phyloP scores from a whole-genome alignment of 2,888 invertebrate genomes.

The Temnothorax ravouxi region DNA sequence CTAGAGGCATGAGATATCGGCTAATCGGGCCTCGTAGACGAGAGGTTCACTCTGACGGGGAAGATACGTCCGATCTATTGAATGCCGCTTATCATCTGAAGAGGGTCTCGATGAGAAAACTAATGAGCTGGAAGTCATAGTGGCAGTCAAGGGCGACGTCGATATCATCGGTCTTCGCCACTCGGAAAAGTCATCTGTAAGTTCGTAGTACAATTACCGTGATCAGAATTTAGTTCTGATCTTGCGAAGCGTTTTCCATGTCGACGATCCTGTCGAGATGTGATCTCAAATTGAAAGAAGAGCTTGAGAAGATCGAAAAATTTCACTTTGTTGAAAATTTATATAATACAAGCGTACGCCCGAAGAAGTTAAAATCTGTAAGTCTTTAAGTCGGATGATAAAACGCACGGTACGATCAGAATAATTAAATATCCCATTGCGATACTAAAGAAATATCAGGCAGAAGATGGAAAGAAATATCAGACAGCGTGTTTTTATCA shows the following conservation, averaged over 20 bases:
- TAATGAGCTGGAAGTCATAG: constrained; percentile 93
- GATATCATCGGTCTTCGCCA: constrained; percentile 81
- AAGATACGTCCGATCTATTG: constrained; percentile 89
- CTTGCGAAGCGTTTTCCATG: background rate
- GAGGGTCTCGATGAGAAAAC: constrained; percentile 92
- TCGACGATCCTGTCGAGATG: constrained; percentile 3
- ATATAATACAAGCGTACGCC: background rate
- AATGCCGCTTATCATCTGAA: constrained; percentile 93
- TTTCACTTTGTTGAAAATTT: constrained; percentile 4
- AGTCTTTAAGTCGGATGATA: background rate
- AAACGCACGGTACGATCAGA: background rate
- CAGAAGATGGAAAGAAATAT: background rate
- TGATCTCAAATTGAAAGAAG: constrained; percentile 1
- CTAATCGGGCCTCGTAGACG: constrained; percentile 82
- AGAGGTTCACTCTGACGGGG: constrained; percentile 85
- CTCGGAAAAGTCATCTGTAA: constrained; percentile 71
- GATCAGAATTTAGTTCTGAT: constrained; percentile 21
- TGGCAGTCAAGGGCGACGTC: constrained; percentile 85
- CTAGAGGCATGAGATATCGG: constrained; percentile 84
- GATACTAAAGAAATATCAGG: constrained; percentile 19
- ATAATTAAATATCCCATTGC: constrained; percentile 16
- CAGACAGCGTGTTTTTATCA: constrained; percentile 10
- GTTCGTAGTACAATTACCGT: constrained; percentile 2
- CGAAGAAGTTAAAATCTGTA: constrained; percentile 17
- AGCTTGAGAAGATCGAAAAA: background rate